These are phyloP conservation scores for Cheumatopsyche charites DNA, from an alignment of 1,140 invertebrate species.

Conservation along the genomic window DNA sequence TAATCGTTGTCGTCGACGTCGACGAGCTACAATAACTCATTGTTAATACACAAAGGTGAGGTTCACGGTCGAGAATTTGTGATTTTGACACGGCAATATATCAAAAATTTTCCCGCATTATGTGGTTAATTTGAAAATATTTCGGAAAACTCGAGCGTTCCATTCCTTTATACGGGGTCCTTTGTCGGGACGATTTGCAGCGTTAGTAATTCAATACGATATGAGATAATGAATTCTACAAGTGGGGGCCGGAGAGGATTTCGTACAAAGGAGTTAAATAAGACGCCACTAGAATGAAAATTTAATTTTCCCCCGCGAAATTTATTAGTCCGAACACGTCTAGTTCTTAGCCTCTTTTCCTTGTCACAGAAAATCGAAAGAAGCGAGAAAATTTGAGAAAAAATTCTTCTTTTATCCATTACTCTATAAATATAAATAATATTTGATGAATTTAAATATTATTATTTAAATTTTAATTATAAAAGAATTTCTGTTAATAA, in stretches of 20 bases:
- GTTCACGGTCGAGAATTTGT: constrained; percentile 25
- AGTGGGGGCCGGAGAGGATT: neutral
- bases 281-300: constrained; percentile 34
- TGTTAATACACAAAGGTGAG: constrained; percentile 26
- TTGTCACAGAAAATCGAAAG: constrained; percentile 3
- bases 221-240: constrained; percentile 27
- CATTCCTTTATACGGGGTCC: too few relatives aligned
- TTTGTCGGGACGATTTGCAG: too few relatives aligned
- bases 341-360: constrained; percentile 21
- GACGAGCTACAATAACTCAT: constrained; percentile 20
- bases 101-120: too few relatives aligned
- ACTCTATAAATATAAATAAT: constrained; percentile 5
- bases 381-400: constrained; percentile 4
- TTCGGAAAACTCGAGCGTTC: too few relatives aligned
- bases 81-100: constrained; percentile 9
- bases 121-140: too few relatives aligned
- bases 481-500: neutral
- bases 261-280: constrained; percentile 34
- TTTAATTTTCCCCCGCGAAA: constrained; percentile 29
- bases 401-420: neutral
- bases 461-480: neutral
- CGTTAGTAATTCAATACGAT: neutral
- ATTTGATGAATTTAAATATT: neutral
- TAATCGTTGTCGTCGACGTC: constrained; percentile 18
- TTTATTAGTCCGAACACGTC: constrained; percentile 40